phyloP scores from a whole-genome alignment of 2,113 vertebrate genomes.

The Alligator mississippiensis region DNA sequence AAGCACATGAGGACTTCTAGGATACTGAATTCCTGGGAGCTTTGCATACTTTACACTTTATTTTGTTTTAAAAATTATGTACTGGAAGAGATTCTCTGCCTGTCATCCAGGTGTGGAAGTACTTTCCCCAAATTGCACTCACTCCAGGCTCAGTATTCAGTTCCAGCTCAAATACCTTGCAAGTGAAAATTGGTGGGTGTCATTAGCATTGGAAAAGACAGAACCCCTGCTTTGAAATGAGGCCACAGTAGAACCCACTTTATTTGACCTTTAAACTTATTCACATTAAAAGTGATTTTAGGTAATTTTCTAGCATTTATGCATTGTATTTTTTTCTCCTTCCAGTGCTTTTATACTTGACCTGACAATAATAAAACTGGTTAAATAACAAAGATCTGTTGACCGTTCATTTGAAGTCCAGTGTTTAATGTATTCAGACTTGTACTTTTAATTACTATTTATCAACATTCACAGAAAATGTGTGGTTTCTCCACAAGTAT shows the following conservation, averaged over 20 bases:
- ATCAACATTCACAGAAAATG: not conserved
- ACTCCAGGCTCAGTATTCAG: not conserved
- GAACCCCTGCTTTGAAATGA: not conserved
- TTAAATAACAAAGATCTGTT: not conserved
- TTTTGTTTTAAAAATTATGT: not conserved
- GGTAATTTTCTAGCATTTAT: not conserved
- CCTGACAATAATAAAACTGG: not conserved
- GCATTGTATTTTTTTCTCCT: not conserved
- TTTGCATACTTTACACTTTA: not conserved
- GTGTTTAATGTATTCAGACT: not conserved
- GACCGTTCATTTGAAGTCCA: not conserved
- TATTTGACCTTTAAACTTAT: not conserved
- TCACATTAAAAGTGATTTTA: not conserved
- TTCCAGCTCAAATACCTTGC: not conserved
- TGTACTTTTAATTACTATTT: not conserved
- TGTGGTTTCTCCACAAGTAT: not conserved
- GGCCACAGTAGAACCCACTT: not conserved
- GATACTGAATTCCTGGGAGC: not conserved
- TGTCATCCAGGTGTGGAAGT: not conserved
- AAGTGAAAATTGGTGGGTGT: rapidly evolving
- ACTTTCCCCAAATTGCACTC: not conserved
- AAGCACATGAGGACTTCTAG: not conserved
- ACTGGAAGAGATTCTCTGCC: not conserved
- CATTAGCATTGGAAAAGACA: not conserved
- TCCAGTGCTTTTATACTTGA: not conserved